Evolutionary conservation across 2,797 vertebrate species (phyloP).

Genomic region (Micromesistius poutassou): DNA sequence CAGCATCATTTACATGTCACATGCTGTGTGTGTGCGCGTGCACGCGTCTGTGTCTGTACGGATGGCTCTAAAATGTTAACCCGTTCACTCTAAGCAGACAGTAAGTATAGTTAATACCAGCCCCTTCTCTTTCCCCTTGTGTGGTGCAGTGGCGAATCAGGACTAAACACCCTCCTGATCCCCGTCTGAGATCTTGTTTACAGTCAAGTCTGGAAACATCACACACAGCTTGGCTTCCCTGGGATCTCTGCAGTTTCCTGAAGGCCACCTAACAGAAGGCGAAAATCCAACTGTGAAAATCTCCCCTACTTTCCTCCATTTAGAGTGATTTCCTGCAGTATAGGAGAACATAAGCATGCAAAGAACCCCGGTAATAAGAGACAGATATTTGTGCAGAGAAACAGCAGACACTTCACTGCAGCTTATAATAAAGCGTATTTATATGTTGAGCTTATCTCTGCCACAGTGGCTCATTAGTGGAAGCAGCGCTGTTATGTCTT

Average conservation of each 20-base stretch:
- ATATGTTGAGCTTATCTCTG: conserved; percentile 28
- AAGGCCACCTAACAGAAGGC: conserved; percentile 7
- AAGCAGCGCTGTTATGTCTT: conserved; percentile 27
- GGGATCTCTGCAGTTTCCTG: neutral
- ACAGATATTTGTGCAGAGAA: too few species aligned
- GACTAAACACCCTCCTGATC: conserved; percentile 30
- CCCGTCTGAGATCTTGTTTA: conserved; percentile 11
- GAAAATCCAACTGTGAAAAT: conserved; percentile 6
- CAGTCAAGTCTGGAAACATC: neutral
- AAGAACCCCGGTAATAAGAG: conserved; percentile 20
- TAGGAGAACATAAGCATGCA: neutral
- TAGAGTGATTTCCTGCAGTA: conserved; percentile 20
- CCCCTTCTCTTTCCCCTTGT: conserved; percentile 63
- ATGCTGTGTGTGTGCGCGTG: conserved; percentile 11
- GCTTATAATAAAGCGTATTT: neutral
- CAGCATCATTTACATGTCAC: too few species aligned
- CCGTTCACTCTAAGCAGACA: conserved; percentile 69
- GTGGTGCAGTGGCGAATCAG: conserved; percentile 32
- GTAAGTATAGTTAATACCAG: conserved; percentile 56
- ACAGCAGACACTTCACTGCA: neutral
- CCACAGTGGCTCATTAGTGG: conserved; percentile 42
- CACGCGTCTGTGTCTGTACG: conserved; percentile 19
- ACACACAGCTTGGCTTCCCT: conserved; percentile 6
- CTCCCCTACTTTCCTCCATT: conserved; percentile 9
- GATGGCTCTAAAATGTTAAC: conserved; percentile 60